phyloP scores from a whole-genome alignment of 2,797 vertebrate species.

The Hippoglossus hippoglossus region DNA sequence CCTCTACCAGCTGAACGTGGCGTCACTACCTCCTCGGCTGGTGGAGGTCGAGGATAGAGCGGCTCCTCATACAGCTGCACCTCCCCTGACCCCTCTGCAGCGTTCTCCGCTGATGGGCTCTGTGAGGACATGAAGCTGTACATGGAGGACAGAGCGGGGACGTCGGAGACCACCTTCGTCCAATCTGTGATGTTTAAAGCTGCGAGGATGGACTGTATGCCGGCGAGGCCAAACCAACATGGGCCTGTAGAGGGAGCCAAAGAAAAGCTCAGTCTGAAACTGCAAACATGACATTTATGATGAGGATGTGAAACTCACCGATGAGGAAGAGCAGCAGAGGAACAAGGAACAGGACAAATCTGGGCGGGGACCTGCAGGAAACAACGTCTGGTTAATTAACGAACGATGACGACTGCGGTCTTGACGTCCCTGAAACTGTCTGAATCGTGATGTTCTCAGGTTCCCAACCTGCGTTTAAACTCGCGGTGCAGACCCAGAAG shows the following conservation, averaged over 20 bases:
- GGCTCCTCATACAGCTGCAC: constrained; percentile 22
- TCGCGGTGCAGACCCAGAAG: too few relatives aligned
- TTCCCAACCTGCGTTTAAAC: too few relatives aligned
- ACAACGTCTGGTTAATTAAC: not conserved
- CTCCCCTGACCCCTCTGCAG: constrained; percentile 22
- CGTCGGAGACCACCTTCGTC: not conserved
- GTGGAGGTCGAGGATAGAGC: not conserved
- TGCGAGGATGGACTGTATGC: constrained; percentile 77
- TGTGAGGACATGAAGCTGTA: not conserved
- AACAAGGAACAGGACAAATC: constrained; percentile 82
- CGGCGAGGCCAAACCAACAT: constrained; percentile 76
- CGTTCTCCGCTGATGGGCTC: constrained; percentile 17
- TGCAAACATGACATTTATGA: too few relatives aligned
- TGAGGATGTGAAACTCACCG: constrained; percentile 80
- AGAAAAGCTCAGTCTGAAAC: too few relatives aligned
- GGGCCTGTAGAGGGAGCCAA: constrained; percentile 57
- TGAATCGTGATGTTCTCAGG: too few relatives aligned
- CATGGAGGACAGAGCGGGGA: constrained; percentile 21
- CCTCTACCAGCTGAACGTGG: not conserved
- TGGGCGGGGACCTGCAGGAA: constrained; percentile 85
- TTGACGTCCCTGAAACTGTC: too few relatives aligned
- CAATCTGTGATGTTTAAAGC: constrained; percentile 69
- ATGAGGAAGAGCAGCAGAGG: constrained; percentile 86
- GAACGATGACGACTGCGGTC: too few relatives aligned
- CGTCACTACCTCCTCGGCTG: not conserved